These are phyloP conservation scores for Schizotus pectinicornis DNA, from an alignment of 2,888 invertebrate species.

Conservation along the genomic window DNA sequence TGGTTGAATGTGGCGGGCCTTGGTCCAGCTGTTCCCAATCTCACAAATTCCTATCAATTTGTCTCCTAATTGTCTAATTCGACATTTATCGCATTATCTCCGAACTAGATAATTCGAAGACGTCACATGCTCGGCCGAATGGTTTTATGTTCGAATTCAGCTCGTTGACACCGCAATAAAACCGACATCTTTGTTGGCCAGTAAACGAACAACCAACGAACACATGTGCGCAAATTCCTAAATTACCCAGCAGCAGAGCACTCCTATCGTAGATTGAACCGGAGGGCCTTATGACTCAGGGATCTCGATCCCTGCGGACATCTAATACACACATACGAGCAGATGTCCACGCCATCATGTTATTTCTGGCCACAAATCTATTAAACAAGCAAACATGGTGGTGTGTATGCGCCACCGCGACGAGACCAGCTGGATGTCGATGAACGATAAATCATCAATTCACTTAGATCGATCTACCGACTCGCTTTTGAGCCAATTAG, in stretches of 20 bases:
- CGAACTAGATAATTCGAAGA: too few species aligned
- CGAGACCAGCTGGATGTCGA: conserved; percentile 16
- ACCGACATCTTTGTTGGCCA: too few species aligned
- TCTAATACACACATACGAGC: background rate
- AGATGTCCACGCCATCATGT: conserved; percentile 11
- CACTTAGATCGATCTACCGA: conserved; percentile 10
- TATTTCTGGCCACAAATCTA: conserved; percentile 18
- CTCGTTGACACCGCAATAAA: too few species aligned
- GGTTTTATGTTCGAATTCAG: too few species aligned
- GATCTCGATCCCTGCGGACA: conserved; percentile 5
- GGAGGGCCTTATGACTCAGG: conserved; percentile 3
- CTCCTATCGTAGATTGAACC: background rate
- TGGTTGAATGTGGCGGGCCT: too few species aligned
- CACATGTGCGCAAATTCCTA: conserved; percentile 4
- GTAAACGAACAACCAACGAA: background rate
- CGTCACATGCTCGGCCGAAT: too few species aligned
- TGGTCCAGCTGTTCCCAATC: too few species aligned
- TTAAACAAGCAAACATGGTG: conserved; percentile 22
- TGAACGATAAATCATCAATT: conserved; percentile 22
- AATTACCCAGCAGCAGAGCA: background rate
- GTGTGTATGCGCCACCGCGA: conserved; percentile 7
- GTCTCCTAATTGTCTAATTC: too few species aligned
- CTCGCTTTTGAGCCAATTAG: conserved; percentile 2
- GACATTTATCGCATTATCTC: too few species aligned
- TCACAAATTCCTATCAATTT: too few species aligned